Base-by-base conservation (phyloP, 2,888 invertebrate genomes). In the Hybos culiciformis region DNA sequence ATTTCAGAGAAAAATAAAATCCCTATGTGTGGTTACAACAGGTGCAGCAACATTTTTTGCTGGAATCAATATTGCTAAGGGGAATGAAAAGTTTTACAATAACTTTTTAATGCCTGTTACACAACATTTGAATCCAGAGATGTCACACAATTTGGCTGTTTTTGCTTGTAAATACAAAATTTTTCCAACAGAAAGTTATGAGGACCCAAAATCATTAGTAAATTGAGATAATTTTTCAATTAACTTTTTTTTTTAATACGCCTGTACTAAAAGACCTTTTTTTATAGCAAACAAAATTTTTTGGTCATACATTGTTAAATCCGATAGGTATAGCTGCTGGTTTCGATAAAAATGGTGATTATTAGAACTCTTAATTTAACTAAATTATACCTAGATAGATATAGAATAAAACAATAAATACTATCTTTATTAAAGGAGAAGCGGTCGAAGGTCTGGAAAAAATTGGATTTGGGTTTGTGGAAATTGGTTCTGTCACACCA, bases 291-390 rank as follows among this genome's bases (percentile, higher is more conserved):
- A 80, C 81, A 0, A 72, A 69, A 42, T 69, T 93, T 37, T 81
- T 86, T 61, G 77, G 77, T 18, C 70, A 77, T 48, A 63, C 78
- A 12, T 76, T 98, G 47, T 70, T 73, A 42, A 96, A 93, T 69
- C 97, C 97, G 0, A 67, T 98, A 53, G 97, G 98, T n/a, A 79
- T 98, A 57, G 97, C 97, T 20, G 98, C 97, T 44, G 98, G 97
- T 6, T 97, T 97, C 69, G 98, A 98, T 65, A 98, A 99, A 66
- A 81, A 97, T 67, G 96, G n/a, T n/a, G n/a, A n/a, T n/a, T n/a
- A n/a, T n/a, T n/a, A n/a, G n/a, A n/a, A n/a, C n/a, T n/a, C n/a
- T n/a, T n/a, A n/a, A n/a, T n/a, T n/a, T n/a, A n/a, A n/a, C n/a
- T n/a, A n/a, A n/a, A n/a, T n/a, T n/a, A n/a, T n/a, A n/a, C n/a